These are phyloP conservation scores for Eubasilissa regina DNA, from an alignment of 1,140 invertebrate genomes.

Conservation along the genomic window DNA sequence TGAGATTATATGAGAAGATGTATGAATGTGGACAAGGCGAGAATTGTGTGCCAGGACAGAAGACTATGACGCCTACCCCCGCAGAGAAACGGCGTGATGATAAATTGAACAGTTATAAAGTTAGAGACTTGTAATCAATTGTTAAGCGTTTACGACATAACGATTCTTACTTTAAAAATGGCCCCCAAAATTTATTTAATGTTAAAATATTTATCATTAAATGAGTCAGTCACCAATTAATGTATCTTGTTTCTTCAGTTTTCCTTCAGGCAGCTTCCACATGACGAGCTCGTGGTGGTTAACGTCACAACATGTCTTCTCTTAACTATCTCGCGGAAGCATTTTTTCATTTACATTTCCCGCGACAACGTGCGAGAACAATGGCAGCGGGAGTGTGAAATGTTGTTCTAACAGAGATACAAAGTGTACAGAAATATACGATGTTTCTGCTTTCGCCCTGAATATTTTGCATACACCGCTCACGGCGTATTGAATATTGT, in stretches of 20 bases:
- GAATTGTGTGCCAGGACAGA: no score
- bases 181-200: no score
- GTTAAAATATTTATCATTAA: no score
- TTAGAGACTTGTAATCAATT: no score
- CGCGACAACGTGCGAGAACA: neutral
- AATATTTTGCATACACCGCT: neutral
- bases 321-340: neutral
- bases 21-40: no score
- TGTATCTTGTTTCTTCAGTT: neutral
- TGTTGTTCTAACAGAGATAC: constrained; percentile 1
- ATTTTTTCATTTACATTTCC: constrained; percentile 12
- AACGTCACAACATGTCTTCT: neutral
- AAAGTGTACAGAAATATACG: neutral
- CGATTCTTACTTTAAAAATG: no score
- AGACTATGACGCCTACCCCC: no score
- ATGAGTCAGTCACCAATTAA: no score
- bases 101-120: no score
- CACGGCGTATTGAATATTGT: neutral
- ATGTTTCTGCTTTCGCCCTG: neutral
- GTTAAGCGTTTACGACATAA: no score
- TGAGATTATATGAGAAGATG: no score
- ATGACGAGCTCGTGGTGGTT: neutral
- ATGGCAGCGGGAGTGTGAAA: constrained; percentile 6
- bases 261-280: neutral
- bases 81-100: no score